A percentile compares a stretch with the other conserved stretches of the same genome.
phyloP scores from a whole-genome alignment of 2,888 invertebrate species.

The Cryptus viduatorius region DNA sequence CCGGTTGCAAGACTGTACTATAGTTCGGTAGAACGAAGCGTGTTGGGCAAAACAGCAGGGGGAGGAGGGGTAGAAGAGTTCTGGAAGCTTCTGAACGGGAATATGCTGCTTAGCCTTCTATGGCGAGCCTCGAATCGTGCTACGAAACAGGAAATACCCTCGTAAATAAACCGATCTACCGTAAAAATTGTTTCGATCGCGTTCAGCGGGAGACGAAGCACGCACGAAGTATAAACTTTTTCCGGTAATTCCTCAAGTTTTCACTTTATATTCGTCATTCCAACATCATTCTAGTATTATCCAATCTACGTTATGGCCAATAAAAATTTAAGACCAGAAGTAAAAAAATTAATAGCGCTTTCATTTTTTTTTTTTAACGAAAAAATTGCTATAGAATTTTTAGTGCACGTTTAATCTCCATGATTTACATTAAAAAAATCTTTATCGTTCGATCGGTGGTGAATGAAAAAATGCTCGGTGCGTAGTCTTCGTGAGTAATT shows the following conservation, averaged over 20 bases:
- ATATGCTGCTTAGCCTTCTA: constrained; percentile 26
- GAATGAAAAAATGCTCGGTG: neutral
- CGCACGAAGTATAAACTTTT: constrained; percentile 5
- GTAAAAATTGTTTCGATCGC: constrained; percentile 41
- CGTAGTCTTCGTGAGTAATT: neutral
- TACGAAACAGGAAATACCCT: constrained; percentile 26
- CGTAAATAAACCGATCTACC: constrained; percentile 27
- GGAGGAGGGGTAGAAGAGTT: neutral
- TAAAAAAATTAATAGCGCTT: neutral
- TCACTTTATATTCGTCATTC: neutral
- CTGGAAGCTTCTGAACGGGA: constrained; percentile 16
- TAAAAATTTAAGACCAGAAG: neutral
- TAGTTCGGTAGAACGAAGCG: neutral
- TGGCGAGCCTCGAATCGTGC: constrained; percentile 22
- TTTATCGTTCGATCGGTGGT: neutral
- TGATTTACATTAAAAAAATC: neutral
- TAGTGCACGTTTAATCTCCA: neutral
- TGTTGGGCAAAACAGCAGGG: constrained; percentile 3
- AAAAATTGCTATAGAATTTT: neutral
- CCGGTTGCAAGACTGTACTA: constrained; percentile 36
- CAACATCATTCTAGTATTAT: neutral
- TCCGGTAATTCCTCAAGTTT: neutral
- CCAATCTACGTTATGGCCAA: neutral
- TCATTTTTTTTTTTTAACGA: no score
- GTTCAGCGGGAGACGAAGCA: neutral